Evolutionary conservation across 2,113 vertebrate genomes (phyloP), one percentile per base, ranked within the genome.

Genomic region (Laticauda laticaudata): DNA sequence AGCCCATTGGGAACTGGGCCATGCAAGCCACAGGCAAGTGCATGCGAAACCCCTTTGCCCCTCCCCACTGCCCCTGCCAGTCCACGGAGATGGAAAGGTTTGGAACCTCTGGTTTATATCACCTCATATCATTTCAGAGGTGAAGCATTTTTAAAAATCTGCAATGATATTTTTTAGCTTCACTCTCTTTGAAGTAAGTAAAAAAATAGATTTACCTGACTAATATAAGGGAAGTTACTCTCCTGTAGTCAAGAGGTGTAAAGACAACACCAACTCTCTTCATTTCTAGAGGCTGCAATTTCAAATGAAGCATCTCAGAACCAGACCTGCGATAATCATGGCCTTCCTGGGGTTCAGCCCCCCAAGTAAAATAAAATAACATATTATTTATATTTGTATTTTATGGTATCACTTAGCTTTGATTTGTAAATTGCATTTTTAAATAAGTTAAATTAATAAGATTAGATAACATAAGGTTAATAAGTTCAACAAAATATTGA

Each of bases 181-280:
- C 3, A 56, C 12, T 39, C 43, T 81, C 3, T 24, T n/a, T 11
- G 18, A 89, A 64, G 89, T 29, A 21, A 87, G 9, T 54, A 5
- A 9, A n/a, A 51, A 75, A 93, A 91, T n/a, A 94, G 88, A 94
- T 96, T 92, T 98, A 99, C 99, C 99, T 98, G 96, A 99, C 98
- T 69, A 99, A 96, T 94, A 99, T 98, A 95, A 99, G 96, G 7
- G 99, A 99, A 89, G 98, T 96, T 91, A 99, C 98, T 92, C 97
- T 98, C 95, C 98, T 99, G 93, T 99, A 98, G 96, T 99, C 98
- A 26, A 98, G 94, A 0, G 99, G 99, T 24, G 98, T 98, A 96
- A 98, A 99, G 88, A 98, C 97, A 11, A 99, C 98, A 20, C 98
- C 98, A 12, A 99, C 94, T 88, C 98, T 98, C 94, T 97, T 98